Evolutionary conservation across 2,113 vertebrate genomes (phyloP), one percentile per base, ranked within the genome.

Genomic region (Aplodontia rufa): DNA sequence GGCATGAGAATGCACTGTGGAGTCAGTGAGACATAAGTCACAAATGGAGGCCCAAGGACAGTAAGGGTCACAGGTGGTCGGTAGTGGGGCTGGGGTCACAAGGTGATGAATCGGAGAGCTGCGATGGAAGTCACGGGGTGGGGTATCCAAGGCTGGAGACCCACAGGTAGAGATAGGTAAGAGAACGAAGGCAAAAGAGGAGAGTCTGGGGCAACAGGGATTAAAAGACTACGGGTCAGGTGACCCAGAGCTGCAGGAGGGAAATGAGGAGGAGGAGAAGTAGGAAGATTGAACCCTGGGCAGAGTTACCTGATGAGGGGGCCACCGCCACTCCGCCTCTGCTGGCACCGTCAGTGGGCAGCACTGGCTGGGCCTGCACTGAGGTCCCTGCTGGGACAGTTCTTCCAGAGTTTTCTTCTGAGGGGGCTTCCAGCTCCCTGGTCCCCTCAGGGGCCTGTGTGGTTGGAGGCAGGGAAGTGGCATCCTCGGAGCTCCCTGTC

Each of bases 321-420:
- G 91, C 96, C 96, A 96, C 94, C 28, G 96, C 96, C 91, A 96
- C 97, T 96, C 91, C 96, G 35, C 97, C 96, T 24, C 3, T 96
- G 96, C 97, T 96, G 94, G 92, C 91, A 42, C 97, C 93, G 91
- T 97, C 97, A 90, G 97, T 97, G 96, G 97, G 97, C 93, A 97
- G 96, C 75, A 89, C 96, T 0, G 97, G 97, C 85, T 95, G 96
- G 90, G 90, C 91, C 80, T 4, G 93, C 91, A 94, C 96, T 53
- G 96, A 95, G 64, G 96, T 97, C 88, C 96, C 97, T 87, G 92
- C 66, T 37, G 95, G 96, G 94, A 79, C 83, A 64, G 90, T 87
- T 95, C 96, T 97, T 97, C 96, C 96, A 88, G 96, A 96, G 88
- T 95, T 91, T 53, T 97, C 97, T 96, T 97, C 96, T 3, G 91